These are phyloP conservation scores for Calidris pugnax DNA, from an alignment of 2,113 vertebrate species.

Conservation along the genomic window DNA sequence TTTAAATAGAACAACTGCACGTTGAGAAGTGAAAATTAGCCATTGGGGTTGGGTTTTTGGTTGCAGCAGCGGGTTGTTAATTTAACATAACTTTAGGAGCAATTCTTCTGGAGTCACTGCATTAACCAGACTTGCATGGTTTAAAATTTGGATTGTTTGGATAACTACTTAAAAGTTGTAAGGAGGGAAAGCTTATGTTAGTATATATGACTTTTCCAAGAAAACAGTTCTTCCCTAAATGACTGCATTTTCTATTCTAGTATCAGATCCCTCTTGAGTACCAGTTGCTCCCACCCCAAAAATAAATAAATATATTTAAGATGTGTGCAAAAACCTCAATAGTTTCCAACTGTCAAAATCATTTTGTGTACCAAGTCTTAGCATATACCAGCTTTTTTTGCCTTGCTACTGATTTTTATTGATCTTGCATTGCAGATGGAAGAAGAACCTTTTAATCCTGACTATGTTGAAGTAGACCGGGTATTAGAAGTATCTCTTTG, in stretches of 20 bases:
- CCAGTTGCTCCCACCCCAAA: neutral
- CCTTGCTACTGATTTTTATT: neutral
- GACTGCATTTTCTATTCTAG: neutral
- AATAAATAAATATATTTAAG: neutral
- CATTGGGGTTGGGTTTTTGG: neutral
- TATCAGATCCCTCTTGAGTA: neutral
- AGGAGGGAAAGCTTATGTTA: neutral
- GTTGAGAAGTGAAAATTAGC: neutral
- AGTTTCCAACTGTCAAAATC: neutral
- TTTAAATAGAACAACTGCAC: neutral
- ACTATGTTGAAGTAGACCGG: constrained; percentile 97
- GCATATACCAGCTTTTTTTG: neutral
- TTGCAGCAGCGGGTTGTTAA: neutral
- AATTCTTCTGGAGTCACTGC: neutral
- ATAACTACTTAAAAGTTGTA: neutral
- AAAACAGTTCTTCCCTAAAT: neutral
- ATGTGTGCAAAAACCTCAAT: neutral
- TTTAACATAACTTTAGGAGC: neutral
- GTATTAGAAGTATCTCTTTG: constrained; percentile 97
- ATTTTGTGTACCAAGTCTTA: neutral
- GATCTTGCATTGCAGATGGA: constrained; percentile 86
- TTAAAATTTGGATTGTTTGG: neutral
- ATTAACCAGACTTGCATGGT: neutral
- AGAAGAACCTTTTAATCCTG: constrained; percentile 97
- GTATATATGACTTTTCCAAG: neutral